Evolutionary conservation across 2,797 vertebrate species (phyloP), one percentile per base, ranked within the genome.

Genomic region (Merluccius polli): DNA sequence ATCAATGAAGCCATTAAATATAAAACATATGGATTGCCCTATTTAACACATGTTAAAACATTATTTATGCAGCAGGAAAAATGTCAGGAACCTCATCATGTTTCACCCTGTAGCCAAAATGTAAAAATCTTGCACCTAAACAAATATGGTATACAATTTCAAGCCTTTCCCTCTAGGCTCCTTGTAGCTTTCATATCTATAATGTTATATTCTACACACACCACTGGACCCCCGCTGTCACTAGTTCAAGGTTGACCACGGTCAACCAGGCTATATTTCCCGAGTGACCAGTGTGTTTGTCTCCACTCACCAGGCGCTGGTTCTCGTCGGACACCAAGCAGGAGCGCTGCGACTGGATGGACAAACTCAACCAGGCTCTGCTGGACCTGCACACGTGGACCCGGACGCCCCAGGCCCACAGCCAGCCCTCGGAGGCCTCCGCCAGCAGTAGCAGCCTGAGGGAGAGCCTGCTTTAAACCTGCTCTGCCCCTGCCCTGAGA

Each of bases 241-340:
- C 16, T 3, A 21, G 44, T 21, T 48, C 44, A 48, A 18, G 21
- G 16, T 21, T 15, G 44, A 48, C 44, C 44, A 48, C 18, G 15
- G 44, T 48, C 1, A 3, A 52, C 16, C 44, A 5, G 18, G 44
- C 16, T 59, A 1, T 24, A n/a, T 24, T n/a, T 6, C 52, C n/a
- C 44, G 44, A 59, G 21, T 2, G 21, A 59, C 52, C 52, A 59
- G 48, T 10, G 52, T 24, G 6, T 59, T n/a, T 59, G 52, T 59
- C 59, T 29, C 59, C 12, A 21, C 10, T 24, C 59, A 65, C 59
- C 85, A 95, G 95, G 88, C 90, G 90, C 79, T 95, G 94, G 95
- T 94, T 95, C 79, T 94, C 94, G 0, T 92, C 94, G 0, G 95
- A 95, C 83, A 94, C 91, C 18, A 92, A 88, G 75, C 92, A 95